Base-by-base conservation (phyloP, 1,140 invertebrate species). In the Apis laboriosa region DNA sequence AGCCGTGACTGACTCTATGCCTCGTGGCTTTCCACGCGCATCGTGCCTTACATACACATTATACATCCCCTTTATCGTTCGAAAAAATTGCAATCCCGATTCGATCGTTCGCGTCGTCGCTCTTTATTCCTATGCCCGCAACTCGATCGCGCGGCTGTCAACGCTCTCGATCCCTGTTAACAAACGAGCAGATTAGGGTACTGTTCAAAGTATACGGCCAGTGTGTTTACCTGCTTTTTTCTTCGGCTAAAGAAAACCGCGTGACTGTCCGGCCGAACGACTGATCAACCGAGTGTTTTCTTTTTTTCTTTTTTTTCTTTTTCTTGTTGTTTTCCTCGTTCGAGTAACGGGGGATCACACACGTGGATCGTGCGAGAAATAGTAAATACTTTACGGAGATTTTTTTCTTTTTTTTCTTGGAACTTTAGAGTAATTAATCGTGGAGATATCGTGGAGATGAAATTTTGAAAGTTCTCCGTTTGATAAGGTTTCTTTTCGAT, bases 1-100 rank as follows among this genome's bases (percentile, higher is more conserved):
- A 92, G 90, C 87, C 87, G 91, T 83, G 90, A 89, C 77, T 75
- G 85, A 80, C 53, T 51, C 77, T 73, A 53, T 83, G 64, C 53
- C 71, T 55, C 17, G 73, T 63, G 55, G 15, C 43, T 24, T 34
- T 13, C 43, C 64, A 49, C 51, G 28, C 12, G 34, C 77, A 56
- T 43, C 49, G 71, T 53, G 67, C n/a, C 56, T 24, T 1, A 7
- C 24, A 13, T 73, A 74, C 72, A 28, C 34, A 17, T 56, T 51
- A 1, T 2, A 8, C n/a, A 15, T 9, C 61, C 17, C 56, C 53
- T 61, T 64, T 9, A 43, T 55, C 55, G 28, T 0, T 53, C 58
- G n/a, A n/a, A 79, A 68, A 43, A 61, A 76, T 60, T 28, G 15
- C 34, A 8, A 51, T 21, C 49, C 64, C 24, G 12, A 17, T 2